Base-by-base conservation (phyloP, 2,888 invertebrate genomes). In the Mylabris sibirica region DNA sequence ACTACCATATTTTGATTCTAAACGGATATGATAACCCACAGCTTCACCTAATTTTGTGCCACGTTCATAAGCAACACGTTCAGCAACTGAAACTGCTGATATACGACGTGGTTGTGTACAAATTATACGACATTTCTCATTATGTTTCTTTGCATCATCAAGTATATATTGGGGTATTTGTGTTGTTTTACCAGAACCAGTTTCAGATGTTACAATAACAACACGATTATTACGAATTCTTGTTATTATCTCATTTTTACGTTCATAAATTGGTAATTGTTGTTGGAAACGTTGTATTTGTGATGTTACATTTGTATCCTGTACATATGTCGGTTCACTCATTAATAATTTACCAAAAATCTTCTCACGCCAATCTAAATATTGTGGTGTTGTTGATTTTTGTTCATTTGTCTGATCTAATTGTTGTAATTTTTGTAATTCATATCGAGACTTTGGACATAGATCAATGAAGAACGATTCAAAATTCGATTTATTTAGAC, bases 101-200 rank as follows among this genome's bases (percentile, higher is more conserved):
- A 99, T 90, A 76, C 98, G 88, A 60, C 98, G 87, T 0, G 99
- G 98, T 85, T 99, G 97, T 0, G 97, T 96, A 81, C 97, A 97
- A 81, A 98, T 90, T 73, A 99, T 93, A 64, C 96, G 89, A 72
- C 95, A 94, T 0, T 90, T 88, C 77, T 87, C 88, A 67, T 88
- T 88, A 75, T 83, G 87, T 76, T 81, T 86, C 77, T 85, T 87
- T 75, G 87, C 90, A 83, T 94, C 89, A 77, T 98, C 96, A 72
- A 99, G 85, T 74, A 99, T 90, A 79, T 93, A 94, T 81, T 99
- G 98, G 0, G 98, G 98, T 53, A 99, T 89, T 88, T 98, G 98
- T 0, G 98, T 98, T 0, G 97, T 97, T 87, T 98, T 98, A 0
- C 98, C 98, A 65, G 94, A 95, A 0, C 97, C 98, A 0, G 98